Base-by-base conservation (phyloP, 2,888 invertebrate species). In the Elmis aenea region DNA sequence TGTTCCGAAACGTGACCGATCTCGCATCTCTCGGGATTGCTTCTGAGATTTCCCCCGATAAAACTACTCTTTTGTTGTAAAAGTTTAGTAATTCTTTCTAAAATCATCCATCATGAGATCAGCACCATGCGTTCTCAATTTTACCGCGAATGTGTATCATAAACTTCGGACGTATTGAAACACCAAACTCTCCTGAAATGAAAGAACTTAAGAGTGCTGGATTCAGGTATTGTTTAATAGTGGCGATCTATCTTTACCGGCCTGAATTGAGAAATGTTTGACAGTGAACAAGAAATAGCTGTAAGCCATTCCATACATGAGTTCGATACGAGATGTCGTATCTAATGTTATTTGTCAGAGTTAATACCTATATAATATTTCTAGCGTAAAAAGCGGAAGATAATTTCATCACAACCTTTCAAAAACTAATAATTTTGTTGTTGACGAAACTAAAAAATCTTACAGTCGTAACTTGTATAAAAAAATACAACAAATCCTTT, bases 31-130 rank as follows among this genome's bases (percentile, higher is more conserved):
- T 51, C 49, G 71, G 72, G 73, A 69, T 64, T 59, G 64, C 61
- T 57, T 56, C 62, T 54, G 67, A 72, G 72, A 73, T 73, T 73
- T 73, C 73, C 73, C 73, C 66, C 70, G 72, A 70, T 70, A 71
- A 72, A 72, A 72, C 72, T 70, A 71, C 69, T 69, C 69, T 69
- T 70, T 68, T 67, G 66, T 66, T 64, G 64, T 64, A 66, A 67
- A 42, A 67, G 62, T 64, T 67, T 61, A 53, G 66, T 67, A 67
- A 66, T 67, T 66, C 65, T 62, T 65, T 62, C 63, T 60, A 59
- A 64, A 65, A 65, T 65, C 66, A 67, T 67, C 66, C 63, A 66
- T 66, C 66, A 66, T 59, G 59, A 59, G 61, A 66, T 64, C 64
- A 58, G 55, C 58, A 38, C 48, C 60, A 62, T 61, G 61, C 62